Conservation (phyloP, 1,140 invertebrate genomes). For the Pseudomyrmex cubaensis region DNA sequence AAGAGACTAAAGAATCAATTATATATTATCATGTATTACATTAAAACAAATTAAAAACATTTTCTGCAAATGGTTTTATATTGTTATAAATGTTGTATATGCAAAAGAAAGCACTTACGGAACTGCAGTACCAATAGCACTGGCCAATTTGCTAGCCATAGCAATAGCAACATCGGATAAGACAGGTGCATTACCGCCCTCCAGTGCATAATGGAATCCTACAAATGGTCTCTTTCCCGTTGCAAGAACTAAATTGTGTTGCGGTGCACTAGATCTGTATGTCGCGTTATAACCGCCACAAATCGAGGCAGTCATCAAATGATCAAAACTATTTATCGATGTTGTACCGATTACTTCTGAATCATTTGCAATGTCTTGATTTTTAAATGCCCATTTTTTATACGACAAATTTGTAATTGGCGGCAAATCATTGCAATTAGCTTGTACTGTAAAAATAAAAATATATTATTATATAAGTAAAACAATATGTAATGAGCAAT, state of each 20-base stretch:
- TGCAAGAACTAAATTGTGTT: constrained; percentile 91
- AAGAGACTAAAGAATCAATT: neutral
- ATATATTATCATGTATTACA: neutral
- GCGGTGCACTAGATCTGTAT: constrained; percentile 90
- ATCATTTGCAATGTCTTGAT: constrained; percentile 92
- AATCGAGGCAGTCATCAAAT: constrained; percentile 92
- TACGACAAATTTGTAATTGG: constrained; percentile 87
- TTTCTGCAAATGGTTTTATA: neutral
- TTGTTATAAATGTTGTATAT: constrained; percentile 8
- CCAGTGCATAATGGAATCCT: constrained; percentile 95
- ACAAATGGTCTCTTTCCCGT: constrained; percentile 94
- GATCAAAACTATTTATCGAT: constrained; percentile 93
- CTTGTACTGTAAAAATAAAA: constrained; percentile 87
- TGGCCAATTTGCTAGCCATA: constrained; percentile 95
- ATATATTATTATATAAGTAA: constrained; percentile 36
- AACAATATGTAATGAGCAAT: neutral
- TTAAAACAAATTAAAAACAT: neutral
- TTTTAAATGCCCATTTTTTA: constrained; percentile 94
- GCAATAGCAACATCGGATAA: constrained; percentile 95
- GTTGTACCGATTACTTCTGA: constrained; percentile 91
- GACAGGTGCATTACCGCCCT: constrained; percentile 91
- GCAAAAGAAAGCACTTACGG: constrained; percentile 88
- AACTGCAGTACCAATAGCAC: constrained; percentile 89
- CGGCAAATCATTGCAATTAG: constrained; percentile 88
- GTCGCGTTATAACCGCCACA: constrained; percentile 91